These are phyloP conservation scores for Glaucomys volans DNA, from an alignment of 2,113 vertebrate species.

Conservation along the genomic window DNA sequence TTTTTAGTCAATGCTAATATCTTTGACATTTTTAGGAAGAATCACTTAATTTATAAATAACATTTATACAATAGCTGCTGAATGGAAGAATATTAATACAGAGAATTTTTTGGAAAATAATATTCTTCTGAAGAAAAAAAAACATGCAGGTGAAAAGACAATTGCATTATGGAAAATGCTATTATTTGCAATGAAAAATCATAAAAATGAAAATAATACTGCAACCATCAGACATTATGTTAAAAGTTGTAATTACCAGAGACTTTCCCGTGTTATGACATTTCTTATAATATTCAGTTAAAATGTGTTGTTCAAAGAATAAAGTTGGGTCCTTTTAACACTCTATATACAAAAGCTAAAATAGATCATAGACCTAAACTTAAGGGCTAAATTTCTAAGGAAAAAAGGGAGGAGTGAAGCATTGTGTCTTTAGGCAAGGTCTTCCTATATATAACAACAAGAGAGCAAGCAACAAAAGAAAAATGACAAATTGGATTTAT, in stretches of 20 bases:
- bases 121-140: conserved; percentile 7
- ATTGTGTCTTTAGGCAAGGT: not conserved
- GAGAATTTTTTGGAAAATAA: not conserved
- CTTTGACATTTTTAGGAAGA: conserved; percentile 22
- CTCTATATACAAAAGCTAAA: not conserved
- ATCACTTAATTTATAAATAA: not conserved
- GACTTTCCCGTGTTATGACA: not conserved
- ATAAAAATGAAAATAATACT: not conserved
- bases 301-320: not conserved
- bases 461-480: not conserved
- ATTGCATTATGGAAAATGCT: not conserved
- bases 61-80: conserved; percentile 22
- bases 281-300: not conserved
- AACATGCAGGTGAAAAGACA: not conserved
- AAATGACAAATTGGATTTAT: not conserved
- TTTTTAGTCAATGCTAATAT: not conserved
- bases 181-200: not conserved
- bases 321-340: not conserved
- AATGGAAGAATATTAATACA: not conserved
- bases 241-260: not conserved
- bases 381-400: not conserved
- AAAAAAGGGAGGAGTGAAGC: not conserved
- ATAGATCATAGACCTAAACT: not conserved
- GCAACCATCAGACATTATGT: not conserved
- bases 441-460: not conserved